Evolutionary conservation across 1,140 invertebrate species (phyloP), one percentile per base, ranked within the genome.

Genomic region (Matsumurasca onukii): DNA sequence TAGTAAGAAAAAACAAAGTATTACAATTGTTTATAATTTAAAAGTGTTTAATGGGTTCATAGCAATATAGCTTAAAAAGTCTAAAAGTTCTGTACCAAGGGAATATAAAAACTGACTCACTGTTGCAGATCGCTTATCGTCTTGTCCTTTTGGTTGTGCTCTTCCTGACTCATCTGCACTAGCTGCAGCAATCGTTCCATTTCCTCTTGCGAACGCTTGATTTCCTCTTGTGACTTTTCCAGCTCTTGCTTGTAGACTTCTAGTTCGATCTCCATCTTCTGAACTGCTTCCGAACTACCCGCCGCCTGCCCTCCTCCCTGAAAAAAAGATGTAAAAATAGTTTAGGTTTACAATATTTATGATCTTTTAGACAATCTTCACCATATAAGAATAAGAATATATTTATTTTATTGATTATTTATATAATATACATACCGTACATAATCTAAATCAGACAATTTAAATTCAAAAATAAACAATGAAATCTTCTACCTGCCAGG

Each of bases 91-190:
- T 12, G 52, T 12, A 13, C 39, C 39, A 45, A n/a, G n/a, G n/a
- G 51, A 55, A 24, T 55, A 20, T 55, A 55, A 5, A 27, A 51
- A n/a, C n/a, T 66, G 24, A 88, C 91, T 89, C 81, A 98, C 95
- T 97, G 93, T 86, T 97, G 93, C 77, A 98, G 84, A 78, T 98
- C 95, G 83, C 92, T 90, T 71, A 98, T 97, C 79, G 92, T 89
- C 80, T 94, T 95, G 77, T 98, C 96, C 81, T 98, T 97, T 72
- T 91, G 84, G 77, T 94, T 94, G 79, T 97, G 95, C 76, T 98
- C 96, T 78, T 97, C 94, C 79, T 99, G 95, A 71, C 90, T 90
- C 87, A 96, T 95, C 83, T 97, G 93, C 76, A 98, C 89, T 39
- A 98, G 85, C 78, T 96, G 90, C 72, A 97, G 82, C 69, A 98